Conservation (phyloP, 2,113 vertebrate species). For the Crotalus viridis region DNA sequence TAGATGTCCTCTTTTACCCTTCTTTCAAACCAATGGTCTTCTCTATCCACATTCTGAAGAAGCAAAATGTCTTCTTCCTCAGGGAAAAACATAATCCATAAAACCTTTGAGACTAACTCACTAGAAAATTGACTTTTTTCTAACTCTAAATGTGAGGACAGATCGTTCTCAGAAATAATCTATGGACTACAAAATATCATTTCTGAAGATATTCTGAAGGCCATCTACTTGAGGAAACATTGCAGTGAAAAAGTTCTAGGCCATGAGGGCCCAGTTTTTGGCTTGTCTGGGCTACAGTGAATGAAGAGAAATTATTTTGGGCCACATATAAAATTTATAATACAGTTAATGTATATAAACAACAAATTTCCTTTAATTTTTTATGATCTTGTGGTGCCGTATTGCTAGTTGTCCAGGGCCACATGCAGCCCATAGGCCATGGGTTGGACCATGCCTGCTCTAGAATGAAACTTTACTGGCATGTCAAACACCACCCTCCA, state of each 20-base stretch:
- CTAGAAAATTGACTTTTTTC: not conserved
- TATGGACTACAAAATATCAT: not conserved
- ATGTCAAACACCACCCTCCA: not conserved
- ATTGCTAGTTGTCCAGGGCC: not conserved
- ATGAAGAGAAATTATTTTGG: not conserved
- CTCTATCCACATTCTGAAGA: not conserved
- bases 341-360: not conserved
- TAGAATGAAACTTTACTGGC: not conserved
- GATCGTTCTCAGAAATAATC: not conserved
- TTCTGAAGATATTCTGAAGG: not conserved
- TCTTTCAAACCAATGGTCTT: too few species aligned
- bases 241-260: not conserved
- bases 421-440: not conserved
- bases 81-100: too few species aligned
- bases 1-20: too few species aligned
- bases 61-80: not conserved
- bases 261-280: not conserved
- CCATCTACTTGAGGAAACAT: not conserved
- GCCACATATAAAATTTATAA: not conserved
- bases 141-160: not conserved
- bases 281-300: not conserved
- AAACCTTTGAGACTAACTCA: not conserved
- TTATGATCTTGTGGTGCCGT: not conserved
- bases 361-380: not conserved
- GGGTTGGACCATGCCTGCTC: not conserved